These are phyloP conservation scores for Ennomos quercinarius DNA, from an alignment of 2,888 invertebrate species.

Conservation along the genomic window DNA sequence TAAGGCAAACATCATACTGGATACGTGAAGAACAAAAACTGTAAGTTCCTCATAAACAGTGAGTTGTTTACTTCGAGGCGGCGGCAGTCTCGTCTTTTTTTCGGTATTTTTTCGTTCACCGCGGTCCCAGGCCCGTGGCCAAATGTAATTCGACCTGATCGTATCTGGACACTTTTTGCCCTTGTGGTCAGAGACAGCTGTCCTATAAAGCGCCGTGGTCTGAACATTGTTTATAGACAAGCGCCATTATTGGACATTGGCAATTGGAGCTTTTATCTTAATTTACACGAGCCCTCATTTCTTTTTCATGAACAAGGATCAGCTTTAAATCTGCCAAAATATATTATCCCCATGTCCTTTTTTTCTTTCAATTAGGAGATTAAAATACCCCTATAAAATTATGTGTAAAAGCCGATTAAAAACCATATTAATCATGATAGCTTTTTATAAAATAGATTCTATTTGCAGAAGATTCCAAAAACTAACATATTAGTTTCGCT, in stretches of 20 bases:
- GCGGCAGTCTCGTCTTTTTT: slow-evolving; percentile 60
- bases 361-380: neutral
- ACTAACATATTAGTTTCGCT: slow-evolving; percentile 39
- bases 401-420: slow-evolving; percentile 13
- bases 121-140: slow-evolving; percentile 65
- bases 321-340: slow-evolving; percentile 1
- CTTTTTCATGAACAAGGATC: slow-evolving; percentile 6
- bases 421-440: slow-evolving; percentile 32
- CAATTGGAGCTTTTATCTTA: slow-evolving; percentile 35
- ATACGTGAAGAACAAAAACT: slow-evolving; percentile 53
- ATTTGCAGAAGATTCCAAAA: slow-evolving; percentile 26
- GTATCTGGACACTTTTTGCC: slow-evolving; percentile 80
- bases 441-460: slow-evolving; percentile 18
- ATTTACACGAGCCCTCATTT: slow-evolving; percentile 15
- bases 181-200: slow-evolving; percentile 83
- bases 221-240: slow-evolving; percentile 72
- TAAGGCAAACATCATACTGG: slow-evolving; percentile 54
- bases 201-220: slow-evolving; percentile 67
- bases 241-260: slow-evolving; percentile 45
- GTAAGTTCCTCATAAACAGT: slow-evolving; percentile 67
- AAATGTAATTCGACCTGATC: slow-evolving; percentile 83
- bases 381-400: neutral
- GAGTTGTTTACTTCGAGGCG: slow-evolving; percentile 71
- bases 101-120: slow-evolving; percentile 64
- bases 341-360: neutral